Conservation (phyloP, 2,797 vertebrate genomes). For the Florisuga fusca region DNA sequence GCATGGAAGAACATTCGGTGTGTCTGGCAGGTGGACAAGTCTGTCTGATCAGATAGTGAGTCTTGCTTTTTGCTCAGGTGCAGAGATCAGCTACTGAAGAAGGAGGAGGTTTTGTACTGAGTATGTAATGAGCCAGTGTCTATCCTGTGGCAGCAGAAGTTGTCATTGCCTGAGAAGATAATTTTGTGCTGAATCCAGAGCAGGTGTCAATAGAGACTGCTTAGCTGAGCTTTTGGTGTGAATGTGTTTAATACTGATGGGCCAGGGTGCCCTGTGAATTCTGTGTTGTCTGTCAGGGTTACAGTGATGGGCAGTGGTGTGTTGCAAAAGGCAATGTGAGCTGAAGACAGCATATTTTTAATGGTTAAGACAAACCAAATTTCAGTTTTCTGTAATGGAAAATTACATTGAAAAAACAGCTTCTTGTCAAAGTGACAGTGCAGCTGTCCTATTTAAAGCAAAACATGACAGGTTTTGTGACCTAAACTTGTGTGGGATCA, state of each 20-base stretch:
- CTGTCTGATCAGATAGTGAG: neutral
- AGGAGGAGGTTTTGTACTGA: neutral
- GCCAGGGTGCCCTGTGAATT: constrained; percentile 11
- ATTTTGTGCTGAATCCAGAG: constrained; percentile 18
- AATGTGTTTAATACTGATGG: neutral
- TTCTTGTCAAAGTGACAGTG: neutral
- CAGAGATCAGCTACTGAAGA: neutral
- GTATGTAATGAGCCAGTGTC: neutral
- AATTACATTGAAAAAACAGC: neutral
- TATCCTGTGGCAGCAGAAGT: neutral
- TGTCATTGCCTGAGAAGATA: neutral
- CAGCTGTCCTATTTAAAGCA: neutral
- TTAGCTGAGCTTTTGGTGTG: constrained; percentile 18
- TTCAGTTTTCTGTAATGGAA: neutral
- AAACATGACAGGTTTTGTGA: neutral
- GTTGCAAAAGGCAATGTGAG: neutral
- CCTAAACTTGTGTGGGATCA: neutral
- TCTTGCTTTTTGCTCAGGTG: neutral
- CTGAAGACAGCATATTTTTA: neutral
- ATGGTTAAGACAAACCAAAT: neutral
- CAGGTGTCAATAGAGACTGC: neutral
- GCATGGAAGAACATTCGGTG: neutral
- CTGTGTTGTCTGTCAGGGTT: neutral
- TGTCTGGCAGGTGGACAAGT: neutral
- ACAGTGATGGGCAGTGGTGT: neutral